Percentiles rank a stretch among this genome's conserved stretches.
These are phyloP conservation scores for Trissolcus japonicus DNA, from an alignment of 2,888 invertebrate genomes.

Conservation along the genomic window DNA sequence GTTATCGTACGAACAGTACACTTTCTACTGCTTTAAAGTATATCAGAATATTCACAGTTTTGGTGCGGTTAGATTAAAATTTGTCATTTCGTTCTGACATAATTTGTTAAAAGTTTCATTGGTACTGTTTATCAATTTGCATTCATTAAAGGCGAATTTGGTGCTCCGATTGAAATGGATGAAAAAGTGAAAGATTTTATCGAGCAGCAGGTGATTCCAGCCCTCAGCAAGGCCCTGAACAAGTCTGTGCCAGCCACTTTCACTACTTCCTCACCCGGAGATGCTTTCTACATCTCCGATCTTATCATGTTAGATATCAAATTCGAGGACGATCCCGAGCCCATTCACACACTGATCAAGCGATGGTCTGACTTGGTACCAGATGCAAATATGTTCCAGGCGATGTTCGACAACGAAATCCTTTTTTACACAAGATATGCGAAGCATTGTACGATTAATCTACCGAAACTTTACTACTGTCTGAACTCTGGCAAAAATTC, in stretches of 20 bases:
- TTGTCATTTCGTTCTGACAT: too few relatives aligned
- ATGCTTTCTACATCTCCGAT: constrained; percentile 49
- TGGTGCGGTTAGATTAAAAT: too few relatives aligned
- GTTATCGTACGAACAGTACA: too few relatives aligned
- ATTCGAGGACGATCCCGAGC: constrained; percentile 31
- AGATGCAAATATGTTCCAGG: constrained; percentile 11
- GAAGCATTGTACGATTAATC: constrained; percentile 7
- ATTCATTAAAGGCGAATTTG: too few relatives aligned
- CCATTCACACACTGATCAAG: constrained; percentile 21
- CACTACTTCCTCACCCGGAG: constrained; percentile 30
- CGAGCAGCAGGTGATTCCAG: constrained; percentile 38
- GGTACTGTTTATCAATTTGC: too few relatives aligned
- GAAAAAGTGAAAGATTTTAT: constrained; percentile 15
- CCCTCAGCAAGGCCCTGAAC: constrained; percentile 22
- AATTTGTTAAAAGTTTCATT: too few relatives aligned
- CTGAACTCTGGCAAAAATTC: constrained; percentile 43
- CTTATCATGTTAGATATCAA: constrained; percentile 41
- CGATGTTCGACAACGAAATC: constrained; percentile 68
- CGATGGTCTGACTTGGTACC: constrained; percentile 4
- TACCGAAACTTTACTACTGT: constrained; percentile 56
- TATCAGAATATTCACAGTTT: too few relatives aligned
- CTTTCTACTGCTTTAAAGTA: too few relatives aligned
- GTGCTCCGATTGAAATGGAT: neutral
- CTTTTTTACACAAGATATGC: constrained; percentile 65
- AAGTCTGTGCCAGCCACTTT: constrained; percentile 33